Percentiles rank a stretch among this genome's conserved stretches.
Conservation (phyloP, 1,140 invertebrate genomes). For the Neodiprion pinetum region DNA sequence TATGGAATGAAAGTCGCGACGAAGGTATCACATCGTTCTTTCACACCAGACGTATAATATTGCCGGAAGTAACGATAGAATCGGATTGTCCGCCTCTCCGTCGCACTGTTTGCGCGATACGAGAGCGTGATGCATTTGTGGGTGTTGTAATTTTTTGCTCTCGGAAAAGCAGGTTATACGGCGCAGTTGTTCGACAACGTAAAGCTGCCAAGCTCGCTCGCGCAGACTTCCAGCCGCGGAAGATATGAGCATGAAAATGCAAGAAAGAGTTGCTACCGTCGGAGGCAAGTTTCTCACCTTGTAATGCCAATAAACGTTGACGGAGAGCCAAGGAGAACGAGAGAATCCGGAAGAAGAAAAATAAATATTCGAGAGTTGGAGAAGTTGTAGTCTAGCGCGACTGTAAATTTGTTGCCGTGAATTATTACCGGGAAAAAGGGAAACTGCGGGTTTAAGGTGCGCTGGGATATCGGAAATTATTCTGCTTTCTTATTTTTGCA, state of each 20-base stretch:
- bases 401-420: background rate
- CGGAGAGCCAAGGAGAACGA: background rate
- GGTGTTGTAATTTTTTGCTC: too few relatives aligned
- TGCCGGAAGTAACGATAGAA: too few relatives aligned
- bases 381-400: background rate
- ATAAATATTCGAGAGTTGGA: background rate
- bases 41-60: too few relatives aligned
- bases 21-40: too few relatives aligned
- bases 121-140: too few relatives aligned
- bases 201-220: background rate
- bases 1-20: too few relatives aligned
- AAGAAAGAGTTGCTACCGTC: conserved; percentile 3
- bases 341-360: background rate
- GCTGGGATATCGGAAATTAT: background rate
- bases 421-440: background rate
- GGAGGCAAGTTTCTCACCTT: background rate
- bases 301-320: conserved; percentile 7
- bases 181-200: background rate
- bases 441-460: background rate
- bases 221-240: background rate
- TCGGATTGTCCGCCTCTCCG: too few relatives aligned
- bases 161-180: too few relatives aligned
- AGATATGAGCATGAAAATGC: conserved; percentile 4
- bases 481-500: background rate
- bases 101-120: too few relatives aligned